Evolutionary conservation across 1,140 invertebrate genomes (phyloP), one percentile per base, ranked within the genome.

Genomic region (Choristoneura fumiferana): DNA sequence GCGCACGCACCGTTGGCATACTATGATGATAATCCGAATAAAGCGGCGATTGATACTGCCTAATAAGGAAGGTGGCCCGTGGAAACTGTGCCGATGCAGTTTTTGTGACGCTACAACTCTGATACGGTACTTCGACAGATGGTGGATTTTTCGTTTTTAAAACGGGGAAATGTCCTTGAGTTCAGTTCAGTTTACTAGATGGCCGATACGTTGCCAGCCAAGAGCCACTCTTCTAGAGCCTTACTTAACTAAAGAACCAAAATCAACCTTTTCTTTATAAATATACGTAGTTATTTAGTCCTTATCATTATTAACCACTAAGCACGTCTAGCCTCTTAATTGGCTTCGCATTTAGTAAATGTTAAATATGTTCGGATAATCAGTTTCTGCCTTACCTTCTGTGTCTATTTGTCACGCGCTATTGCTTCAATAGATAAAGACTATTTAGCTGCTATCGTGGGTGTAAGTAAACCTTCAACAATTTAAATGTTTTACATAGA

Each of bases 71-170:
- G 57, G 45, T 35, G 58, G 40, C 58, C 62, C 71, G 72, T 78
- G 76, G 76, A 76, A 81, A 78, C 70, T 73, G 70, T 78, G 78
- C 62, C 78, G 60, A 35, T 53, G 52, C 33, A 54, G 55, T 75
- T 67, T 65, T 66, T 70, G 67, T 36, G 17, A 10, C 3, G 29
- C 39, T 15, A 22, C 56, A 12, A 17, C 35, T 18, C 53, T 64
- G 43, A 22, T 18, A 18, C 17, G 18, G 18, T 49, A 18, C 43
- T 49, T 17, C 18, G 43, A 49, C 43, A 49, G 18, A 49, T 49
- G 43, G 43, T 9, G 17, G 40, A 17, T 49, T 29, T 29, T 29
- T 29, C 22, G 22, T 29, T 29, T 29, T 2, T 29, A 2, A 3
- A 6, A 29, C 2, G 22, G 6, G 6, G 22, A 29, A 29, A 29